Percentiles rank a stretch among this genome's conserved stretches.
phyloP scores from a whole-genome alignment of 2,888 invertebrate genomes.

The Cremastinae sp. region DNA sequence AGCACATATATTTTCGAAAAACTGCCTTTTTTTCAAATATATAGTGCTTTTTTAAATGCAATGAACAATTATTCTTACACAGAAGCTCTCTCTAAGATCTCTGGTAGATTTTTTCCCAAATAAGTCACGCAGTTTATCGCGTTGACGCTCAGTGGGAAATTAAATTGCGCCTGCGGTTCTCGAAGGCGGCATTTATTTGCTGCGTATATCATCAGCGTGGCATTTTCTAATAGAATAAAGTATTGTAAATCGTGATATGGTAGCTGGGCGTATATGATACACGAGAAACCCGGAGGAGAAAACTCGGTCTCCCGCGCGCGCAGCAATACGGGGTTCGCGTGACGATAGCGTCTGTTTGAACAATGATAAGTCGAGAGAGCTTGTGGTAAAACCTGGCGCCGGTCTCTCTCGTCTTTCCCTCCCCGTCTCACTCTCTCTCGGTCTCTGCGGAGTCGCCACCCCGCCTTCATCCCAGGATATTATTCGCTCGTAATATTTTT shows the following conservation, averaged over 20 bases:
- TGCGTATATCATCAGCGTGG: constrained; percentile 37
- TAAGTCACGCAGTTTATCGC: no score
- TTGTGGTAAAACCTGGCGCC: constrained; percentile 67
- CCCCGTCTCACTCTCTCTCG: background rate
- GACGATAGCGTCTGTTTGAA: constrained; percentile 76
- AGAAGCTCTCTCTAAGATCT: no score
- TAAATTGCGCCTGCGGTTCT: constrained; percentile 2
- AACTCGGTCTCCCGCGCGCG: constrained; percentile 55
- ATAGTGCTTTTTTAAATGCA: no score
- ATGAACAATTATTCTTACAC: no score
- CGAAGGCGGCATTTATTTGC: constrained; percentile 11
- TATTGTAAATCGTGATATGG: constrained; percentile 53
- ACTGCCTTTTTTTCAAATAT: no score
- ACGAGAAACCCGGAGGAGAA: constrained; percentile 40
- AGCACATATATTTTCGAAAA: no score
- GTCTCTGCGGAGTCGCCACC: constrained; percentile 43
- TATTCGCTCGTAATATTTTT: constrained; percentile 32
- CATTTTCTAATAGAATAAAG: constrained; percentile 63
- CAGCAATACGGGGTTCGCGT: constrained; percentile 68
- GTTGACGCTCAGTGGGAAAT: constrained; percentile 1
- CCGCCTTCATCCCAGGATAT: constrained; percentile 51
- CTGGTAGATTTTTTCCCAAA: no score
- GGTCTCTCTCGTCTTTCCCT: constrained; percentile 42
- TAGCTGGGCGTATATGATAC: constrained; percentile 49
- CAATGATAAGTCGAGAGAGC: constrained; percentile 73